These are phyloP conservation scores for Ommatoiulus sabulosus DNA, from an alignment of 2,888 invertebrate species.

Conservation along the genomic window DNA sequence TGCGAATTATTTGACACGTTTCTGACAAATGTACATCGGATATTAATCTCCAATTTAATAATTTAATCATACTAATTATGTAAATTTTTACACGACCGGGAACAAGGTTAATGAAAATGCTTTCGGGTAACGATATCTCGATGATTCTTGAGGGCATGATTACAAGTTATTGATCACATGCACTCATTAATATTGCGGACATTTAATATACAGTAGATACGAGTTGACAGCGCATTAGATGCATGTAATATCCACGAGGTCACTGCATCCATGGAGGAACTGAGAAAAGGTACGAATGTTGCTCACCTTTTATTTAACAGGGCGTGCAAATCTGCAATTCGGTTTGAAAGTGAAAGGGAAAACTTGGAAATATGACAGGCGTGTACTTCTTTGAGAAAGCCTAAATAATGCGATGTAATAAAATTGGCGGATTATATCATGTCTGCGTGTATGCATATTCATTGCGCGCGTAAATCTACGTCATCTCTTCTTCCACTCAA, in stretches of 20 bases:
- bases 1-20: not conserved
- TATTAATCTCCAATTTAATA: too few relatives aligned
- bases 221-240: not conserved
- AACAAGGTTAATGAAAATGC: not conserved
- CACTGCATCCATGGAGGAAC: not conserved
- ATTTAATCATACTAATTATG: too few relatives aligned
- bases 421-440: constrained; percentile 29
- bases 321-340: not conserved
- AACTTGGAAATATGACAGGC: constrained; percentile 14
- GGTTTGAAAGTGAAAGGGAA: constrained; percentile 1
- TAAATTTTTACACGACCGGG: not conserved
- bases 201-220: not conserved
- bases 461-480: constrained; percentile 12
- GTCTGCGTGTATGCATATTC: not conserved
- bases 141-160: not conserved
- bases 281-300: not conserved
- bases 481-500: constrained; percentile 45
- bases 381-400: constrained; percentile 25
- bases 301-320: not conserved
- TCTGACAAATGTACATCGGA: too few relatives aligned
- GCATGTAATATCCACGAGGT: too few relatives aligned
- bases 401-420: constrained; percentile 18
- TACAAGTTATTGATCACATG: too few relatives aligned
- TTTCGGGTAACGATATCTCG: not conserved
- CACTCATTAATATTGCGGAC: too few relatives aligned